phyloP scores from a whole-genome alignment of 2,797 vertebrate species.

The Nannoperca obscura region DNA sequence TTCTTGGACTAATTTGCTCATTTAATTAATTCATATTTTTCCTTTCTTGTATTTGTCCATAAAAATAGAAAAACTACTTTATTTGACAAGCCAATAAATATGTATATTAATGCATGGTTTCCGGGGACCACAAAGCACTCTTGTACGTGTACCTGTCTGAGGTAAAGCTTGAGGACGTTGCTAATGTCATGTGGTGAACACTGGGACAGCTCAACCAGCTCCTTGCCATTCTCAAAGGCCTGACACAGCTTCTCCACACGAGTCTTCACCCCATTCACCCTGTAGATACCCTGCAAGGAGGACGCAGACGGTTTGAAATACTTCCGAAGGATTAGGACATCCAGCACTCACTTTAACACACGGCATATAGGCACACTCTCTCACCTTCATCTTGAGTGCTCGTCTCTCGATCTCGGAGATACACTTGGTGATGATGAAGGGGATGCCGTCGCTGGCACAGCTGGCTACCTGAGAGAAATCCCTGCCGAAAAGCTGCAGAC shows the following conservation, averaged over 20 bases:
- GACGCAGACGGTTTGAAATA: neutral
- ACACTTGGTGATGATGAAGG: constrained; percentile 95
- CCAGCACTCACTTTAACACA: neutral
- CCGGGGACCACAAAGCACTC: neutral
- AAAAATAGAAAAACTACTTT: too few relatives aligned
- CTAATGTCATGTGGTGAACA: constrained; percentile 96
- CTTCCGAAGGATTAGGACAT: neutral
- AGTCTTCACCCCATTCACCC: constrained; percentile 96
- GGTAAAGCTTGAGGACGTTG: constrained; percentile 97
- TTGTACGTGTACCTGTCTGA: constrained; percentile 90
- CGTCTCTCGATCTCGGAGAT: constrained; percentile 92
- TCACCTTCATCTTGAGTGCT: constrained; percentile 94
- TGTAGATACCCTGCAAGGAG: constrained; percentile 93
- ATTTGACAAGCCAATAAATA: too few relatives aligned
- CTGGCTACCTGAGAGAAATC: constrained; percentile 88
- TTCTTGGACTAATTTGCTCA: too few relatives aligned
- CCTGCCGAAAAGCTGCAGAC: constrained; percentile 92
- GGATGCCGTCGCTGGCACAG: constrained; percentile 87
- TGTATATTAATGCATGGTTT: too few relatives aligned
- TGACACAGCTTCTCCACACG: constrained; percentile 98
- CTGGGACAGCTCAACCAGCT: constrained; percentile 96
- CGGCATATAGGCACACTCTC: neutral
- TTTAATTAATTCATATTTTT: too few relatives aligned
- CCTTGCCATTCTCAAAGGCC: constrained; percentile 96
- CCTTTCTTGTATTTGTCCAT: too few relatives aligned